Percentiles rank a stretch among this genome's conserved stretches.
These are phyloP conservation scores for Drosophila tropicalis DNA, from an alignment of 1,140 invertebrate species.

Conservation along the genomic window DNA sequence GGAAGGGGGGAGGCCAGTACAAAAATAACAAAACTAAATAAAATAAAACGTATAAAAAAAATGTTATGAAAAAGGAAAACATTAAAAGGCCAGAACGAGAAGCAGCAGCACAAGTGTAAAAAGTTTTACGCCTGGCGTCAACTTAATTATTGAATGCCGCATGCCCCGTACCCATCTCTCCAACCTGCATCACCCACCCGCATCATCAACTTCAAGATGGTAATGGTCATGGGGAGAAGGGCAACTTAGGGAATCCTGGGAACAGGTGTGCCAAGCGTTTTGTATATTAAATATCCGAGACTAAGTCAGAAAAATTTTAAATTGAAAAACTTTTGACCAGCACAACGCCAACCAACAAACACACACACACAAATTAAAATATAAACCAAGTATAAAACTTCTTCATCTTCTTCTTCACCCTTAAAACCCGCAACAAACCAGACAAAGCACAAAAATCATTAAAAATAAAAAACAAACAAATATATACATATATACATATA, in stretches of 20 bases:
- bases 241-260: constrained; percentile 15
- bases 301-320: constrained; percentile 70
- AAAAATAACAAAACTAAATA: constrained; percentile 1
- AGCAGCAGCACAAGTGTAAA: constrained; percentile 35
- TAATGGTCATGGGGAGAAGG: too few species aligned
- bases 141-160: constrained; percentile 76
- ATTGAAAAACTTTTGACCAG: constrained; percentile 77
- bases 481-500: neutral
- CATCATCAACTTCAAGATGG: constrained; percentile 17
- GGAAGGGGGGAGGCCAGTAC: neutral
- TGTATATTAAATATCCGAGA: constrained; percentile 76
- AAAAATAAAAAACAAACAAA: constrained; percentile 22
- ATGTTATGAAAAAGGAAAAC: neutral
- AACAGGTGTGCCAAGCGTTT: constrained; percentile 68
- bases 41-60: neutral
- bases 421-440: neutral
- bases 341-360: constrained; percentile 12
- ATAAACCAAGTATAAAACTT: constrained; percentile 67
- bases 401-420: neutral
- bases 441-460: constrained; percentile 28
- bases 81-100: constrained; percentile 1
- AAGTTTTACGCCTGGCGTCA: constrained; percentile 65
- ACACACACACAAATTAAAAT: constrained; percentile 62
- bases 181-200: neutral
- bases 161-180: constrained; percentile 34